phyloP scores from a whole-genome alignment of 2,797 vertebrate species.

The Coendou prehensilis region DNA sequence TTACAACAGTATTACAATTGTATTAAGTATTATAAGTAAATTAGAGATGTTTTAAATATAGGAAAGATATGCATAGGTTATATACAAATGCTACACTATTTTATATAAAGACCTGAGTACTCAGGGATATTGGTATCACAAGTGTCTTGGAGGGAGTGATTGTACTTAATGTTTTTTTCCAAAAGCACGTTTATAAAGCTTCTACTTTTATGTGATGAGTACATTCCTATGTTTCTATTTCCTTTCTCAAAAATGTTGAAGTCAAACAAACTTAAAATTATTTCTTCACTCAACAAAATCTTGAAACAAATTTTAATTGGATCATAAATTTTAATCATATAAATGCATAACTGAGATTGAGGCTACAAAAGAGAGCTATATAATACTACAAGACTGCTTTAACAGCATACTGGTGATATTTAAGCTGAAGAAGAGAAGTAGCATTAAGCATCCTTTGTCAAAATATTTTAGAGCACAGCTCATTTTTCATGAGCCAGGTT shows the following conservation, averaged over 20 bases:
- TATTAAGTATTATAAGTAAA: background rate
- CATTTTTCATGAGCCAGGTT: background rate
- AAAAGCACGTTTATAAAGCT: slow-evolving; percentile 31
- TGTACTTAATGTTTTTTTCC: slow-evolving; percentile 5
- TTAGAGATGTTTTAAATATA: background rate
- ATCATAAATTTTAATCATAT: background rate
- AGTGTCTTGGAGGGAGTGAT: background rate
- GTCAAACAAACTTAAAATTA: background rate
- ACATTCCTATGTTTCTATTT: background rate
- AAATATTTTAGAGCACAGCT: background rate
- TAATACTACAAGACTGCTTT: background rate
- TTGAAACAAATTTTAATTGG: background rate
- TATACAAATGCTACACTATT: background rate
- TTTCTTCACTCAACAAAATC: background rate
- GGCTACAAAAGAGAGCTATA: background rate
- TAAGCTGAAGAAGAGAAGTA: background rate
- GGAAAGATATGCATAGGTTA: background rate
- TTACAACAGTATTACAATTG: background rate
- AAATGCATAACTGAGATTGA: background rate
- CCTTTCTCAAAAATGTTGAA: slow-evolving; percentile 44
- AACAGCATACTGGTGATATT: background rate
- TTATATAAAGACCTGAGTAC: background rate
- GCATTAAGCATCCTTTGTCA: background rate
- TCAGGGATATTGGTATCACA: background rate
- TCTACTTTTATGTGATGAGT: background rate